Conservation (phyloP, 1,140 invertebrate genomes). For the Limonius californicus region DNA sequence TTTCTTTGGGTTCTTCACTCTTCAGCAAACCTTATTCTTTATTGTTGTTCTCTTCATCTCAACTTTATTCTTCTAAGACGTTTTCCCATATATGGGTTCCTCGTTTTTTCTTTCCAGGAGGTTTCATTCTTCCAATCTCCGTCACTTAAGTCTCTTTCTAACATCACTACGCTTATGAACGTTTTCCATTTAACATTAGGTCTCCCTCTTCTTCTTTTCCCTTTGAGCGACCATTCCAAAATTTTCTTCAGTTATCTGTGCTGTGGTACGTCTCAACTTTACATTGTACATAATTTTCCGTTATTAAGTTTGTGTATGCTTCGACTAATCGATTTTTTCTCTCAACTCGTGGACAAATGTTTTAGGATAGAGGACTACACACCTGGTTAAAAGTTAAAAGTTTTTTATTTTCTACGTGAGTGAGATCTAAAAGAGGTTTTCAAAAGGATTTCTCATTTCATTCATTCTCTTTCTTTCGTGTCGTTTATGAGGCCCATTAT, state of each 20-base stretch:
- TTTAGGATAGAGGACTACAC: background rate
- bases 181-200: too few species aligned
- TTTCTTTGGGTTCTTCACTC: background rate
- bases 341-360: background rate
- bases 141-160: too few species aligned
- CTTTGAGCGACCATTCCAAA: too few species aligned
- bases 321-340: background rate
- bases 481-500: background rate
- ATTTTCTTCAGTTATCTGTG: too few species aligned
- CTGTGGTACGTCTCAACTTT: background rate
- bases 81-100: too few species aligned
- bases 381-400: background rate
- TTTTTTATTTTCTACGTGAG: background rate
- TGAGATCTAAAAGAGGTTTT: background rate
- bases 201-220: too few species aligned
- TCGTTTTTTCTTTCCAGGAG: too few species aligned
- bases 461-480: background rate
- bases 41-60: background rate
- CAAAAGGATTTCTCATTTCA: background rate
- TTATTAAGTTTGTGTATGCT: background rate
- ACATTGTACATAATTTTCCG: background rate
- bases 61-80: too few species aligned
- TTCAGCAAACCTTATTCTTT: background rate
- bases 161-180: too few species aligned
- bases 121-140: too few species aligned